Percentiles rank a stretch among this genome's conserved stretches.
phyloP scores from a whole-genome alignment of 1,140 invertebrate genomes.

The Paraescarpia echinospica region DNA sequence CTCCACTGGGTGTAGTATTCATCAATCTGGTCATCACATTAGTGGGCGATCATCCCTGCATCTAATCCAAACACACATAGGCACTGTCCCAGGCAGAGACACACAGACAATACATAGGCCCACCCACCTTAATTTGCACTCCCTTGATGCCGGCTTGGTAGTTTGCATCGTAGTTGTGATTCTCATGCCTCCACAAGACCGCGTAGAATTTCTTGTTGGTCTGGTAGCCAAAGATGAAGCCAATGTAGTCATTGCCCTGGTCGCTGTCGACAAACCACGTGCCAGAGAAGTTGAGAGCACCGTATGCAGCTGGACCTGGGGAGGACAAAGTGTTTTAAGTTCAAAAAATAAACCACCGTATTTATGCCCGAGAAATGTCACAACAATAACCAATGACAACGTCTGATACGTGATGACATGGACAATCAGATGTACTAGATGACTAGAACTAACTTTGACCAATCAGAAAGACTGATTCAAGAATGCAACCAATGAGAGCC shows the following conservation, averaged over 20 bases:
- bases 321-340: conserved; percentile 2
- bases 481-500: not conserved
- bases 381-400: not conserved
- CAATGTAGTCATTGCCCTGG: conserved; percentile 13
- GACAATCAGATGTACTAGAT: not conserved
- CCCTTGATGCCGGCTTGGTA: conserved; percentile 36
- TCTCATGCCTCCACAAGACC: not conserved
- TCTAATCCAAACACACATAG: no score
- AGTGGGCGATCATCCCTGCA: no score
- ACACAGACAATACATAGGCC: not conserved
- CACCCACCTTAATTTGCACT: conserved; percentile 21
- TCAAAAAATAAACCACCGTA: not conserved
- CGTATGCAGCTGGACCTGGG: conserved; percentile 14
- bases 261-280: conserved; percentile 21
- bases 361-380: not conserved
- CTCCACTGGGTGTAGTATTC: no score
- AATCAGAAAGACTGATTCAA: not conserved
- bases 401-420: not conserved
- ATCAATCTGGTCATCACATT: no score
- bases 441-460: not conserved
- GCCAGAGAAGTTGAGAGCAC: conserved; percentile 17
- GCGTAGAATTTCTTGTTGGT: conserved; percentile 19
- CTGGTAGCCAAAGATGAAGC: conserved; percentile 26
- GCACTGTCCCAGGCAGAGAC: not conserved
- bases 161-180: conserved; percentile 27